These are phyloP conservation scores for Bombus confusus DNA, from an alignment of 1,140 invertebrate species.

Conservation along the genomic window DNA sequence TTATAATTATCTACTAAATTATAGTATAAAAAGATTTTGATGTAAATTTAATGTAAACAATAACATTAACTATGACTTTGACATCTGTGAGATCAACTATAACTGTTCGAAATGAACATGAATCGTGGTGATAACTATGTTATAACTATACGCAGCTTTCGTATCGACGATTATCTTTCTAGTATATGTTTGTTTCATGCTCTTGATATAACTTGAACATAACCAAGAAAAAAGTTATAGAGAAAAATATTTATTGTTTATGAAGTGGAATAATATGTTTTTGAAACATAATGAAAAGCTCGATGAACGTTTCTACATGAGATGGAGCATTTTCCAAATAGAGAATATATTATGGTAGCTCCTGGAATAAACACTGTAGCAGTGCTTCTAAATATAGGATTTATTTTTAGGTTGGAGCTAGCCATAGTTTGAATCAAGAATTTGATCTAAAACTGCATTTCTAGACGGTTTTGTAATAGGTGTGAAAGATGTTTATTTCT, in stretches of 20 bases:
- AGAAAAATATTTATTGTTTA: constrained; percentile 68
- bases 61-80: background rate
- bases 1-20: background rate
- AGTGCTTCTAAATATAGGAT: constrained; percentile 76
- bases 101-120: background rate
- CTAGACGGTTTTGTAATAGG: constrained; percentile 64
- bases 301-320: constrained; percentile 30
- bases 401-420: constrained; percentile 79
- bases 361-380: constrained; percentile 42
- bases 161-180: constrained; percentile 7
- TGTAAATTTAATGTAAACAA: constrained; percentile 7
- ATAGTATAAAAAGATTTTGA: background rate
- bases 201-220: constrained; percentile 52
- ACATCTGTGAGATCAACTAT: background rate
- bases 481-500: constrained; percentile 46
- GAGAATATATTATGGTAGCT: constrained; percentile 58
- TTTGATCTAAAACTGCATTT: constrained; percentile 66
- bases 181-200: constrained; percentile 28
- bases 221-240: constrained; percentile 52
- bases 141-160: background rate
- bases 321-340: constrained; percentile 50
- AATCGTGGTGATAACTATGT: background rate
- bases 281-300: constrained; percentile 20
- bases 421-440: constrained; percentile 66
- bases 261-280: constrained; percentile 48